Evolutionary conservation across 2,888 invertebrate species (phyloP).

Genomic region (Ectemnius cavifrons): DNA sequence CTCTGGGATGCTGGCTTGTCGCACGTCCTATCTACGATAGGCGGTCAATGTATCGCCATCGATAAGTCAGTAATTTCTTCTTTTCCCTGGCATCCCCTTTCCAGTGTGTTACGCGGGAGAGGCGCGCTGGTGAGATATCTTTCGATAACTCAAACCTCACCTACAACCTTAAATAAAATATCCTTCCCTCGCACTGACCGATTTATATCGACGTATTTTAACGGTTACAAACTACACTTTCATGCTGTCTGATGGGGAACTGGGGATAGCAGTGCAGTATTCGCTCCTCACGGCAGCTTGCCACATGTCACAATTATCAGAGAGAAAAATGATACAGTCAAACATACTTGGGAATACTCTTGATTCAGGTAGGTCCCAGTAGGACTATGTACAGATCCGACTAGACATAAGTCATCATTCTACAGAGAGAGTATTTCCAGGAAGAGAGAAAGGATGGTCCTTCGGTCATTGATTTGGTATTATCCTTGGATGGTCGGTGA

Average conservation of each 20-base stretch:
- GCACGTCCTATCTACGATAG: conserved; percentile 58
- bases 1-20: conserved; percentile 53
- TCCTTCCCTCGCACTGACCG: conserved; percentile 30
- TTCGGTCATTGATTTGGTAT: conserved; percentile 27
- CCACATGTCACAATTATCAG: no score
- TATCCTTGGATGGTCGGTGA: conserved; percentile 37
- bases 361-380: no score
- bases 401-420: no score
- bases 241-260: conserved; percentile 13
- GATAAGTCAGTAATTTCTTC: conserved; percentile 53
- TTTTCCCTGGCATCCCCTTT: background rate
- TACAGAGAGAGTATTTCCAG: background rate
- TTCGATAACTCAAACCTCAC: conserved; percentile 49
- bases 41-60: conserved; percentile 54
- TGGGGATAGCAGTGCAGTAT: no score
- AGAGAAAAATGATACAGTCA: no score
- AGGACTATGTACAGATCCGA: no score
- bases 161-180: conserved; percentile 45
- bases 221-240: conserved; percentile 32
- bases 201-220: conserved; percentile 25
- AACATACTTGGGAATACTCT: no score
- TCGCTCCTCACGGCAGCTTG: no score
- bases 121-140: conserved; percentile 29
- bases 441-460: background rate
- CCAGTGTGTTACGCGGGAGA: conserved; percentile 38